Base-by-base conservation (phyloP, 1,140 invertebrate species). In the Penaeus chinensis region DNA sequence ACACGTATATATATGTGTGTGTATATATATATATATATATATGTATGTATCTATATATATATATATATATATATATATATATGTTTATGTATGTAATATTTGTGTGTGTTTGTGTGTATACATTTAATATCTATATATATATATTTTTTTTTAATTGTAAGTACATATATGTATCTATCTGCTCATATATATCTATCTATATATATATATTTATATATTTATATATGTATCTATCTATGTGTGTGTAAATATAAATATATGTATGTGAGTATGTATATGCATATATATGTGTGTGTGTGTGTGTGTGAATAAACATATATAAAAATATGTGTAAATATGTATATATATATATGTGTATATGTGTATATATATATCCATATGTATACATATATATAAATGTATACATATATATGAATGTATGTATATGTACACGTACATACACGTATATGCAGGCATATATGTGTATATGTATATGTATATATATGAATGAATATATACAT, bases 191-290 rank as follows among this genome's bases (percentile, higher is more conserved):
- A 71, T 4, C 2, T 71, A 71, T 71, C 32, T 77, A 77, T 77
- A 77, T 77, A 77, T 77, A 77, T 77, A 77, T 77, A 42, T 77
- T 1, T 77, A 77, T 77, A 77, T 77, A 77, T 77, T 47, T 77
- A 77, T 77, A 42, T 77, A 19, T 77, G 19, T 37, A 37, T 77
- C 18, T 77, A 19, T 37, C 18, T 37, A 19, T 37, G 19, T 37
- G 19, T 77, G 19, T 19, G 19, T 37, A 37, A 3, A 37, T 37
- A 20, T 37, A 18, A 3, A 19, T 37, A 16, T 3, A 16, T 77
- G 20, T 77, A 37, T 37, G 19, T 76, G 7, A 11, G 7, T 76
- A 71, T 71, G 24, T 22, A 71, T 16, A 71, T 71, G 20, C 24
- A 71, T 4, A 22, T 71, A 71, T 71, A 71, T 71, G n/a, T n/a